Evolutionary conservation across 2,797 vertebrate genomes (phyloP).

Genomic region (Hoplostethus atlanticus): DNA sequence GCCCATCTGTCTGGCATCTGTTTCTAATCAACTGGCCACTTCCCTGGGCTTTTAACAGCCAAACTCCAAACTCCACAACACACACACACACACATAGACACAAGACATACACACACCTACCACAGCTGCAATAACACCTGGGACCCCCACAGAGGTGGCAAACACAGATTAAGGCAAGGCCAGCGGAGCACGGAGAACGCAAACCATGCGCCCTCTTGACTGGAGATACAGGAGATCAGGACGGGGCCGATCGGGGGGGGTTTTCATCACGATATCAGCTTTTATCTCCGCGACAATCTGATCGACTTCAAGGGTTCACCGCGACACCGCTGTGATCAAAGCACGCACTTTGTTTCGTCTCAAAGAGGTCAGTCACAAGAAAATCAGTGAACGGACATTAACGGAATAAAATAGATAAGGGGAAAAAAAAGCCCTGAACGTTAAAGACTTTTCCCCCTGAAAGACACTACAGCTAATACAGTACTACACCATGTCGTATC

Average conservation of each 20-base stretch:
- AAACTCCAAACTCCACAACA: conserved; percentile 5
- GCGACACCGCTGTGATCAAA: conserved; percentile 5
- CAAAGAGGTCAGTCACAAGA: conserved; percentile 8
- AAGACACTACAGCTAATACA: neutral
- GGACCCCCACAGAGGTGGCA: conserved; percentile 49
- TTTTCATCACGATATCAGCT: neutral
- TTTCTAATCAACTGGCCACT: conserved; percentile 93
- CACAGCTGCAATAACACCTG: conserved; percentile 75
- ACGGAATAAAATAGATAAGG: neutral
- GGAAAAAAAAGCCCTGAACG: neutral
- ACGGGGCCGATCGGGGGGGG: neutral
- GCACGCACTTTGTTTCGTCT: neutral
- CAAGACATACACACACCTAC: conserved; percentile 19
- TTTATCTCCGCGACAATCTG: conserved; percentile 15
- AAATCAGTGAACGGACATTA: neutral
- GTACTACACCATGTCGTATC: neutral
- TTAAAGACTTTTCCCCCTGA: neutral
- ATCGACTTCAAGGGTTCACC: neutral
- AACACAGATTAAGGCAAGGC: conserved; percentile 37
- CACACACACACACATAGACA: conserved; percentile 7
- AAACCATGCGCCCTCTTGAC: conserved; percentile 27
- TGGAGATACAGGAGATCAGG: neutral
- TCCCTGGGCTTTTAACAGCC: conserved; percentile 83
- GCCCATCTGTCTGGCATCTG: conserved; percentile 83
- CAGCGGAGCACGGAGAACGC: conserved; percentile 29